Base-by-base conservation (phyloP, 2,888 invertebrate species). In the Polymixis flavicincta region DNA sequence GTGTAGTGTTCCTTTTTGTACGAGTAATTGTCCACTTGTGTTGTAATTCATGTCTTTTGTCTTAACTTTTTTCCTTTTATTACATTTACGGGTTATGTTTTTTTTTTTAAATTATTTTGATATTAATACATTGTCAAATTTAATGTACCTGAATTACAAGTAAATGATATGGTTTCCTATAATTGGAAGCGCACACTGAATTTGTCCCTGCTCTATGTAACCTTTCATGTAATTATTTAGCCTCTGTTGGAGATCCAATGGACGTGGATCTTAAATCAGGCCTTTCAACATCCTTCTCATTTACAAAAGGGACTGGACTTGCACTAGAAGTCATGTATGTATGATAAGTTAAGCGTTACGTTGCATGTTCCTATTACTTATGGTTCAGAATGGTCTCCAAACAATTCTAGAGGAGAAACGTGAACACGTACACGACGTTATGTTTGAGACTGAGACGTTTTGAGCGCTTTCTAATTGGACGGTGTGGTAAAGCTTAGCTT, bases 381-480 rank as follows among this genome's bases (percentile, higher is more conserved):
- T 45, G 28, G 78, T 25, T 64, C 52, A 48, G 55, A 82, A 57
- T 60, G 82, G 63, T 77, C 71, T 77, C 66, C 32, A 45, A 76
- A 71, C 82, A 71, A 77, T 82, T 60, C 32, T 37, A n/a, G 22
- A 77, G 13, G 52, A 60, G 28, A 50, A n/a, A 82, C n/a, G 55
- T 57, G 80, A 59, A 64, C 63, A 82, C 71, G 77, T 82, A 14
- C 45, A 63, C 67, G 45, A 80, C 74, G 66, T 57, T 63, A 25
- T 22, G 42, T 25, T 60, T 25, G 7, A n/a, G n/a, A 48, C 66
- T 28, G 52, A 25, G 32, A 48, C 37, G 45, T 67, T 78, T 54
- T 48, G 28, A 68, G 22, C 37, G 11, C 48, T 67, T 59, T 54
- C 28, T 80, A 63, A 74, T 64, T 67, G 57, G 54, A 42, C 4